phyloP scores from a whole-genome alignment of 2,113 vertebrate genomes.

The Pogona vitticeps region DNA sequence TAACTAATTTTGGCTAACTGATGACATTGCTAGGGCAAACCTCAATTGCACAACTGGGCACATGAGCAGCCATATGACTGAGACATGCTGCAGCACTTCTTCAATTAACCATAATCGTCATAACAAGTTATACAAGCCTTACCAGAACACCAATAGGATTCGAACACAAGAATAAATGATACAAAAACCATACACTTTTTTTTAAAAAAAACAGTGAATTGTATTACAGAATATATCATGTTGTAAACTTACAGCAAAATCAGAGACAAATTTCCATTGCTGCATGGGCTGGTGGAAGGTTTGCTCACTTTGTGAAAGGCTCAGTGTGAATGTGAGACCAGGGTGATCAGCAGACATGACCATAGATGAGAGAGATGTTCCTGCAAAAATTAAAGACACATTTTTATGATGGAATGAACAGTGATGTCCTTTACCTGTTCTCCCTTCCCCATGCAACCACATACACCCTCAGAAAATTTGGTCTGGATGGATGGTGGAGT shows the following conservation, averaged over 20 bases:
- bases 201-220: not conserved
- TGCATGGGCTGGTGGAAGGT: conserved; percentile 83
- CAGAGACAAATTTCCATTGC: conserved; percentile 81
- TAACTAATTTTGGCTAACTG: no score
- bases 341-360: conserved; percentile 81
- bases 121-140: no score
- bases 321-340: conserved; percentile 77
- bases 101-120: no score
- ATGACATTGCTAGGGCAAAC: no score
- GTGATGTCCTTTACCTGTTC: not conserved
- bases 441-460: not conserved
- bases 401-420: not conserved
- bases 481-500: not conserved
- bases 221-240: not conserved
- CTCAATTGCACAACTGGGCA: no score
- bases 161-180: not conserved
- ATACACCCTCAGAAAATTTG: not conserved
- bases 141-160: not conserved
- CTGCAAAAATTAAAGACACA: conserved; percentile 48
- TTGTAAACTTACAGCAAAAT: conserved; percentile 77
- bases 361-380: conserved; percentile 75
- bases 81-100: no score
- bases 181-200: not conserved
- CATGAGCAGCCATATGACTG: no score
- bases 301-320: conserved; percentile 74